Conservation (phyloP, 1,140 invertebrate genomes). For the Chlorops oryzae region DNA sequence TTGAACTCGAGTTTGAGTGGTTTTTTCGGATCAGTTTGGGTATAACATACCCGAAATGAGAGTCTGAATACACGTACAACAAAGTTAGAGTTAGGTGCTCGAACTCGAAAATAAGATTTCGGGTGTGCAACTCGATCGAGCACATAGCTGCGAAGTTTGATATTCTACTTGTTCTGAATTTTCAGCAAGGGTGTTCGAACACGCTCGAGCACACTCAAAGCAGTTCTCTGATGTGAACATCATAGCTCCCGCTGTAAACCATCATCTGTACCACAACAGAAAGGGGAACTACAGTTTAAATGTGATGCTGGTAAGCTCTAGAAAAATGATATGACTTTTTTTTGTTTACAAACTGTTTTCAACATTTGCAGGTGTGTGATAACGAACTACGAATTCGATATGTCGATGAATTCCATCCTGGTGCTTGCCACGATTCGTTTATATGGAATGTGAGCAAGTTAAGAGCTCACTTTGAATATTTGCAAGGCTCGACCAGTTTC, state of each 20-base stretch:
- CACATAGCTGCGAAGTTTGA: too few species aligned
- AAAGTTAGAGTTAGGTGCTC: too few species aligned
- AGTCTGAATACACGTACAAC: too few species aligned
- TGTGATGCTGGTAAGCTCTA: conserved; percentile 1
- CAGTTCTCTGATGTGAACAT: too few species aligned
- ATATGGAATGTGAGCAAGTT: conserved; percentile 1
- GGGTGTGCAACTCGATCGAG: too few species aligned
- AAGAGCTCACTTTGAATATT: background rate
- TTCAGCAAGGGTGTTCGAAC: too few species aligned
- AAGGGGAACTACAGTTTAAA: conserved; percentile 10
- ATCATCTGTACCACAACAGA: conserved; percentile 6
- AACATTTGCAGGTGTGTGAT: conserved; percentile 1
- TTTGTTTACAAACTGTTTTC: background rate
- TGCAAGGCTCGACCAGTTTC: background rate
- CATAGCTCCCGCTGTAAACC: conserved; percentile 5
- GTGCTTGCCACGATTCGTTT: conserved; percentile 1
- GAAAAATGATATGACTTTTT: background rate
- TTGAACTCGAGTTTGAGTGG: too few species aligned
- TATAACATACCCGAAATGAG: too few species aligned
- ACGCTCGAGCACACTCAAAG: too few species aligned
- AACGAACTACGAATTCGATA: background rate
- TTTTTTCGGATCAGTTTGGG: too few species aligned
- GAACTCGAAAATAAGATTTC: too few species aligned
- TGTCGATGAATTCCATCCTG: conserved; percentile 1
- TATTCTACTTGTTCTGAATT: too few species aligned